phyloP scores from a whole-genome alignment of 2,113 vertebrate genomes.

The Scartelaos histophorus region DNA sequence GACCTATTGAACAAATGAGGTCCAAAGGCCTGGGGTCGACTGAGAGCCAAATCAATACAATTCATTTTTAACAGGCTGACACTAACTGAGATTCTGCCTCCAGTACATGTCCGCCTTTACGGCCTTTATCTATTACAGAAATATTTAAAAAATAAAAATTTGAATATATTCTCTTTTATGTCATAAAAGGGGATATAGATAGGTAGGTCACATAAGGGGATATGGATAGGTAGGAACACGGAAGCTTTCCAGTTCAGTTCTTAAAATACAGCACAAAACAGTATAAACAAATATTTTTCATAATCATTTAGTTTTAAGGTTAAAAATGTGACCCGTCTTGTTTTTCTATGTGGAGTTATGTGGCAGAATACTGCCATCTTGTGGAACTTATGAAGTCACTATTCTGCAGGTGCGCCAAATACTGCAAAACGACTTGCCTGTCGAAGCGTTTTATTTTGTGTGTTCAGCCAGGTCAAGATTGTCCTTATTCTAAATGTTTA shows the following conservation, averaged over 20 bases:
- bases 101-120: conserved; percentile 44
- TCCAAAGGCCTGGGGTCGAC: conserved; percentile 38
- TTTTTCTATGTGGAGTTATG: no score
- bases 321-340: background rate
- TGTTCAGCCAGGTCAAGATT: background rate
- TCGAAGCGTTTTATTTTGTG: background rate
- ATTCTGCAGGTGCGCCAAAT: background rate
- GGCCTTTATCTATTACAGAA: conserved; percentile 14
- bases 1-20: conserved; percentile 40
- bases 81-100: conserved; percentile 48
- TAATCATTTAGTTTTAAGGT: background rate
- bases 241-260: background rate
- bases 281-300: background rate
- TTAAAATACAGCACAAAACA: background rate
- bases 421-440: background rate
- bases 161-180: background rate
- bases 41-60: conserved; percentile 60
- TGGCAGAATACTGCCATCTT: conserved; percentile 51
- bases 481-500: background rate
- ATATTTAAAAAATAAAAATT: background rate
- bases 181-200: no score
- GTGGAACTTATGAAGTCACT: conserved; percentile 12
- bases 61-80: conserved; percentile 63
- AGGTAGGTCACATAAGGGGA: no score
- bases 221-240: background rate